Base-by-base conservation (phyloP, 1,140 invertebrate species). In the Bombus terrestris region DNA sequence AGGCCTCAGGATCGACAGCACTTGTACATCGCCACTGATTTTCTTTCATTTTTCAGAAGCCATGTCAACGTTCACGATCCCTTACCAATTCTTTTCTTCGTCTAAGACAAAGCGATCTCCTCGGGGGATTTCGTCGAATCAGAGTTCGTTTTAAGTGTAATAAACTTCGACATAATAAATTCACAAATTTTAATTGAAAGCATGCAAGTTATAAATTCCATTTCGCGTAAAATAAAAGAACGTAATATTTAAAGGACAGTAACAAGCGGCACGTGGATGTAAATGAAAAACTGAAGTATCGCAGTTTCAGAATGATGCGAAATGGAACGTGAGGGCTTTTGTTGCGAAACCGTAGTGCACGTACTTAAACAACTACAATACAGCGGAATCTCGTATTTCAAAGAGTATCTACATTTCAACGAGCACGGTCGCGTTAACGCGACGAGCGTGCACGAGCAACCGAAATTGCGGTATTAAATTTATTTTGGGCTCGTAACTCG, bases 391-490 rank as follows among this genome's bases (percentile, higher is more conserved):
- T 83, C 81, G 15, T 37, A 47, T 83, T 53, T 83, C 62, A 78
- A 78, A 83, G 73, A 57, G 62, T 76, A 53, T 77, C 74, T 69
- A 69, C 73, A 59, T 83, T 83, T 78, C 47, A 78, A 68, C 62
- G 32, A 57, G n/a, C 82, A 25, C n/a, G 62, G 25, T 41, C 43
- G 64, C 64, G 75, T 68, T 78, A 78, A 83, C 64, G 64, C 64
- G 75, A 76, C 72, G 59, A 66, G 59, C 41, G 32, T 32, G 22
- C 80, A 32, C 22, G 12, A 28, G 32, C 39, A 57, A 22, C 75
- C 47, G 47, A 78, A 83, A 83, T 83, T 83, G 64, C 62, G 62
- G 74, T 69, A 78, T 83, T 83, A 83, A 83, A 83, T 83, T 83
- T 83, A 78, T 76, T 83, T 83, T 78, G 35, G 75, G 18, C 75